These are phyloP conservation scores for Pangasianodon hypophthalmus DNA, from an alignment of 2,113 vertebrate genomes.

Conservation along the genomic window DNA sequence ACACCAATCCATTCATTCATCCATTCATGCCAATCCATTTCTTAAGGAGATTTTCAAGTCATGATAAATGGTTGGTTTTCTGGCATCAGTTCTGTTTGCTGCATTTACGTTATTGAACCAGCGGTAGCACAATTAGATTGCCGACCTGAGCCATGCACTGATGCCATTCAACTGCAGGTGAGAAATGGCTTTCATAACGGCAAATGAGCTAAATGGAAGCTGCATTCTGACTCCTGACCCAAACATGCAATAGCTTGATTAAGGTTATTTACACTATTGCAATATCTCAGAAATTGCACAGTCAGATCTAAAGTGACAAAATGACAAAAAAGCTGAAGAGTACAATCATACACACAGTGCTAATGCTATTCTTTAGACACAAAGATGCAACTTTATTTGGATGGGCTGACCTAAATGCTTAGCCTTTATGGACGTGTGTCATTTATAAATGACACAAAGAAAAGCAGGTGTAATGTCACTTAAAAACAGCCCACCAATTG, in stretches of 20 bases:
- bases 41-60: not conserved
- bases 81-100: not conserved
- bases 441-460: not conserved
- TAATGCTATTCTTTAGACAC: not conserved
- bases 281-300: slow-evolving; percentile 24
- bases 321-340: not conserved
- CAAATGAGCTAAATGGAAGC: slow-evolving; percentile 20
- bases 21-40: not conserved
- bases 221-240: not conserved
- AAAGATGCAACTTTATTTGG: not conserved
- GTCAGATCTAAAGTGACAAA: slow-evolving; percentile 24
- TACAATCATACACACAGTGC: not conserved
- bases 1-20: not conserved
- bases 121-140: not conserved
- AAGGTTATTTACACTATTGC: not conserved
- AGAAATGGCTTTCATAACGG: slow-evolving; percentile 20
- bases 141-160: not conserved
- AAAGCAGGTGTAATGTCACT: not conserved
- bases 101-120: not conserved
- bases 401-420: not conserved
- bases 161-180: not conserved
- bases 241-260: not conserved
- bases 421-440: not conserved
- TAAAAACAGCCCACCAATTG: not conserved
- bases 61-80: not conserved